Evolutionary conservation across 1,140 invertebrate species (phyloP).

Genomic region (Zaprionus ghesquierei): DNA sequence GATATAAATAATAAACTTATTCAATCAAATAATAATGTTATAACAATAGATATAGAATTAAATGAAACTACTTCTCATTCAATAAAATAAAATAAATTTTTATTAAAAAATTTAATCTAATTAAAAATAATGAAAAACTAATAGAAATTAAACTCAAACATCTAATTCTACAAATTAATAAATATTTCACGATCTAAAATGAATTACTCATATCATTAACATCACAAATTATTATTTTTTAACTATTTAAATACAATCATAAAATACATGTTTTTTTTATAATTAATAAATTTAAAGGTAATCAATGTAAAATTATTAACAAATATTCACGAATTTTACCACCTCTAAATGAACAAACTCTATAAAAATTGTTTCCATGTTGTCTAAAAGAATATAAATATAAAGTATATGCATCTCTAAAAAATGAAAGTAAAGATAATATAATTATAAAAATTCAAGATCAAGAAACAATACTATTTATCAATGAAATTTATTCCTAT

Average conservation of each 20-base stretch:
- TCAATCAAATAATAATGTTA: conserved; percentile 85
- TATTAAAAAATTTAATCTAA: conserved; percentile 83
- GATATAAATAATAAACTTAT: conserved; percentile 85
- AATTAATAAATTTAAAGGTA: conserved; percentile 86
- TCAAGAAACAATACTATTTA: conserved; percentile 84
- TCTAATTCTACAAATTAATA: conserved; percentile 82
- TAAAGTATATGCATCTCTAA: conserved; percentile 82
- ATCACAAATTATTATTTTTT: conserved; percentile 86
- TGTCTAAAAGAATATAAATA: conserved; percentile 85
- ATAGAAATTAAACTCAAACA: conserved; percentile 76
- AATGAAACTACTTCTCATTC: conserved; percentile 84
- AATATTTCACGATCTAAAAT: conserved; percentile 83
- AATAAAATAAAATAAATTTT: conserved; percentile 83
- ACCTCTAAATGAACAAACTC: conserved; percentile 66
- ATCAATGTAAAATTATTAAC: conserved; percentile 85
- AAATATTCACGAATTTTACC: conserved; percentile 84
- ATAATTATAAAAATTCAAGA: conserved; percentile 83
- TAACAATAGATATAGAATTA: conserved; percentile 83
- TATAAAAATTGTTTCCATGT: conserved; percentile 84
- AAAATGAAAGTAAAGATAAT: conserved; percentile 83
- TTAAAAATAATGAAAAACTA: conserved; percentile 63
- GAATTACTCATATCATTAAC: conserved; percentile 83
- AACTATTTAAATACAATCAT: conserved; percentile 85
- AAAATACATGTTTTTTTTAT: conserved; percentile 84
- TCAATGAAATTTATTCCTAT: conserved; percentile 85